Conservation (phyloP, 2,113 vertebrate genomes). For the Bufo bufo region DNA sequence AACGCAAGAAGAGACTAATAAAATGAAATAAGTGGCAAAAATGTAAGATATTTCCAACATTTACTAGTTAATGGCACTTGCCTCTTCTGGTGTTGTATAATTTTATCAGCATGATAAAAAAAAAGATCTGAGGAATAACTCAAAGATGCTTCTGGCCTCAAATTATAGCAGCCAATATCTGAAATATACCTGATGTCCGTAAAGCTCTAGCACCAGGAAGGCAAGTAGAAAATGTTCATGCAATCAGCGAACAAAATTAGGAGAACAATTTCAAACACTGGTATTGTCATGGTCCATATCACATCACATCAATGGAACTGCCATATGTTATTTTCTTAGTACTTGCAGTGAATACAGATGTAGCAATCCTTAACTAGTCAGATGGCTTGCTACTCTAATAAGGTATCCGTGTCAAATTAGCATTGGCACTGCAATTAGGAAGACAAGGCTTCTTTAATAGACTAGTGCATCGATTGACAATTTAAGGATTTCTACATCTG, state of each 20-base stretch:
- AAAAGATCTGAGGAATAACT: slow-evolving; percentile 7
- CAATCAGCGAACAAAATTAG: background rate
- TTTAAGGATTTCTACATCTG: no score
- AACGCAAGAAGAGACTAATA: background rate
- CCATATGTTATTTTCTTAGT: background rate
- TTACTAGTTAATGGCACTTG: background rate
- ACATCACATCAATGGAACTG: background rate
- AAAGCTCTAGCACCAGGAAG: background rate
- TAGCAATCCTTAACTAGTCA: no score
- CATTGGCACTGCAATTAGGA: no score
- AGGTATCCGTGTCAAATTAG: no score
- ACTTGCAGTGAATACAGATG: background rate
- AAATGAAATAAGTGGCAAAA: slow-evolving; percentile 1
- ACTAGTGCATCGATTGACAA: no score
- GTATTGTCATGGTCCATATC: background rate
- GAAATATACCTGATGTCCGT: background rate
- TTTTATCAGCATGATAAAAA: slow-evolving; percentile 17
- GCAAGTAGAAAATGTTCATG: background rate
- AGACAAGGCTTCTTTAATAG: no score
- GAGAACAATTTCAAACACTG: background rate
- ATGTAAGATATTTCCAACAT: slow-evolving; percentile 1
- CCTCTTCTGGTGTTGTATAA: slow-evolving; percentile 10
- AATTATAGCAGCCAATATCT: slow-evolving; percentile 19
- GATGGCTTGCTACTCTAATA: no score
- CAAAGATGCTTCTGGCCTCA: background rate